These are phyloP conservation scores for Rhinophrynus dorsalis DNA, from an alignment of 2,797 vertebrate genomes.

Conservation along the genomic window DNA sequence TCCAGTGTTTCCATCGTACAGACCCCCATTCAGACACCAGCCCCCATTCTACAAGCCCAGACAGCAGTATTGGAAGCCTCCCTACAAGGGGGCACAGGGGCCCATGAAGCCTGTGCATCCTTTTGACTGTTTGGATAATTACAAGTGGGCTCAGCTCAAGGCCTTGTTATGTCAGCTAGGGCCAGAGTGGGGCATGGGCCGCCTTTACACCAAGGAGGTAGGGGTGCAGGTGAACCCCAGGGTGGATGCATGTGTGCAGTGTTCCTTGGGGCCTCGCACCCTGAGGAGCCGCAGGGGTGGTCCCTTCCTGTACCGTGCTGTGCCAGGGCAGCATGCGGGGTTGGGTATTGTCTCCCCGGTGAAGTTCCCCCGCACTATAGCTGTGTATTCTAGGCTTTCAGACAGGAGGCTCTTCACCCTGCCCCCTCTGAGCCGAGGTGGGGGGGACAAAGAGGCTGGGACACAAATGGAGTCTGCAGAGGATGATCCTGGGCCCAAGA, in stretches of 20 bases:
- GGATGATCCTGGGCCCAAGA: slow-evolving; percentile 7
- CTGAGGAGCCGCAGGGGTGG: slow-evolving; percentile 56
- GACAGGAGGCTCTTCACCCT: slow-evolving; percentile 58
- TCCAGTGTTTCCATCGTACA: slow-evolving; percentile 57
- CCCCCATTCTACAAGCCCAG: slow-evolving; percentile 13
- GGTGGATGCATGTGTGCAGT: slow-evolving; percentile 80
- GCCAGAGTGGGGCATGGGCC: slow-evolving; percentile 61
- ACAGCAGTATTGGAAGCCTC: slow-evolving; percentile 72
- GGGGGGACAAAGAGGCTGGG: not conserved
- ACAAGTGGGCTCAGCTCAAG: slow-evolving; percentile 71
- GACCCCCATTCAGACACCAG: slow-evolving; percentile 26
- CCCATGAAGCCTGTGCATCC: slow-evolving; percentile 55
- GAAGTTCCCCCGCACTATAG: slow-evolving; percentile 64
- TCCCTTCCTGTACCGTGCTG: not conserved
- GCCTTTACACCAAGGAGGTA: slow-evolving; percentile 75
- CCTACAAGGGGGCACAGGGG: slow-evolving; percentile 47
- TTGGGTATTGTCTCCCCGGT: slow-evolving; percentile 22
- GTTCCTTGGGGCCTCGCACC: slow-evolving; percentile 84
- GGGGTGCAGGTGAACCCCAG: slow-evolving; percentile 87
- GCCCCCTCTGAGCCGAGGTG: not conserved
- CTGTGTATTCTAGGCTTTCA: slow-evolving; percentile 72
- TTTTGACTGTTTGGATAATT: slow-evolving; percentile 76
- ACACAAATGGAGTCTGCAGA: not conserved
- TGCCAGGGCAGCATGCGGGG: slow-evolving; percentile 1
- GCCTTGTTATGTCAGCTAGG: slow-evolving; percentile 76